phyloP scores from a whole-genome alignment of 2,113 vertebrate genomes.

The Butorides virescens region DNA sequence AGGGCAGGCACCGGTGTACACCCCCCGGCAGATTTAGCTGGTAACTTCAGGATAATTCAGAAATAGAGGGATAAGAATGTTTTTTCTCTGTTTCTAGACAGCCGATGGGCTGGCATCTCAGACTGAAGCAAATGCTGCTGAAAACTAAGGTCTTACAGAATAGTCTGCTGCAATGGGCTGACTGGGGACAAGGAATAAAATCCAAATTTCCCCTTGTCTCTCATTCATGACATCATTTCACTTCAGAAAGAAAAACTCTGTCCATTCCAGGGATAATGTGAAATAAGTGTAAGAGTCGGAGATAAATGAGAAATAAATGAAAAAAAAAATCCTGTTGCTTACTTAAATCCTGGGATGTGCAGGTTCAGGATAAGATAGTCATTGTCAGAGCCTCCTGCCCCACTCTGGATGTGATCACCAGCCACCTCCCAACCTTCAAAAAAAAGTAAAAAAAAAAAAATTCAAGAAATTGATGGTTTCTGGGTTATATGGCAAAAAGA shows the following conservation, averaged over 20 bases:
- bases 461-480: background rate
- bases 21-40: background rate
- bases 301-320: background rate
- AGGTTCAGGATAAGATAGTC: conserved; percentile 96
- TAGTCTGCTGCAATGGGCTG: background rate
- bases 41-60: background rate
- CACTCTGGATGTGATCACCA: conserved; percentile 90
- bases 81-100: background rate
- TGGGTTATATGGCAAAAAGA: background rate
- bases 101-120: background rate
- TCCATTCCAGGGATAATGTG: background rate
- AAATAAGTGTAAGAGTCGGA: background rate
- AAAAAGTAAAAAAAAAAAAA: background rate
- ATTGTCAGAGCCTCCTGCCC: conserved; percentile 91
- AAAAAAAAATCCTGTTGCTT: conserved; percentile 50
- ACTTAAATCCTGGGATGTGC: conserved; percentile 96
- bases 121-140: background rate
- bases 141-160: background rate
- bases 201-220: background rate
- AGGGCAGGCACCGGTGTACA: background rate
- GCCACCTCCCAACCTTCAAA: conserved; percentile 93
- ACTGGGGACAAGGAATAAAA: background rate
- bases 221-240: background rate
- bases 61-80: background rate
- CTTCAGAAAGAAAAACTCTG: background rate